Conservation (phyloP, 2,113 vertebrate species). For the Mugil cephalus region DNA sequence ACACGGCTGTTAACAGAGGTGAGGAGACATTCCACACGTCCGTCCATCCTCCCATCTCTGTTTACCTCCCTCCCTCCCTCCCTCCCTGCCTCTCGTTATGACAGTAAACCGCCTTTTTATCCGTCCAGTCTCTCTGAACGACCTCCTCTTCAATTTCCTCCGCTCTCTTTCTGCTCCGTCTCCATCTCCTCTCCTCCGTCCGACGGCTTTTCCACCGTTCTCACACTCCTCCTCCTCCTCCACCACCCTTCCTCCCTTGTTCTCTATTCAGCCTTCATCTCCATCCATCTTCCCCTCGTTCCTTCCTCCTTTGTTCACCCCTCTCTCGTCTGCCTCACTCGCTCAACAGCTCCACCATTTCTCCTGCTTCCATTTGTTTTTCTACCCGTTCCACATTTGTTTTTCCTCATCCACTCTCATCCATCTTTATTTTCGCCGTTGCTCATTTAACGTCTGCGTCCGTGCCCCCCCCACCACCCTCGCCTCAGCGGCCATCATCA, state of each 20-base stretch:
- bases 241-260: conserved; percentile 30
- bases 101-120: conserved; percentile 60
- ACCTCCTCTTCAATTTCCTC: conserved; percentile 64
- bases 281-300: conserved; percentile 56
- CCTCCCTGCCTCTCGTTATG: conserved; percentile 47
- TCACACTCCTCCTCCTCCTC: conserved; percentile 29
- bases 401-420: conserved; percentile 55
- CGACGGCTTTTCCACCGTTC: conserved; percentile 28
- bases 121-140: conserved; percentile 43
- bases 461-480: not conserved
- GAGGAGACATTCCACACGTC: conserved; percentile 59
- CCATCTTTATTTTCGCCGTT: conserved; percentile 64
- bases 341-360: not conserved
- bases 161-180: conserved; percentile 22
- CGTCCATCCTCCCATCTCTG: conserved; percentile 50
- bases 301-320: conserved; percentile 60
- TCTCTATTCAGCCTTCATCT: conserved; percentile 43
- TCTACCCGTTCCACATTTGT: conserved; percentile 60
- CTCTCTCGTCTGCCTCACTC: conserved; percentile 17
- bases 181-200: conserved; percentile 40
- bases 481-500: conserved; percentile 24
- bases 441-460: conserved; percentile 52
- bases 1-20: conserved; percentile 72
- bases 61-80: conserved; percentile 52
- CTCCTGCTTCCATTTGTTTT: conserved; percentile 53